Conservation (phyloP, 1,140 invertebrate species). For the Ditylenchus dipsaci region DNA sequence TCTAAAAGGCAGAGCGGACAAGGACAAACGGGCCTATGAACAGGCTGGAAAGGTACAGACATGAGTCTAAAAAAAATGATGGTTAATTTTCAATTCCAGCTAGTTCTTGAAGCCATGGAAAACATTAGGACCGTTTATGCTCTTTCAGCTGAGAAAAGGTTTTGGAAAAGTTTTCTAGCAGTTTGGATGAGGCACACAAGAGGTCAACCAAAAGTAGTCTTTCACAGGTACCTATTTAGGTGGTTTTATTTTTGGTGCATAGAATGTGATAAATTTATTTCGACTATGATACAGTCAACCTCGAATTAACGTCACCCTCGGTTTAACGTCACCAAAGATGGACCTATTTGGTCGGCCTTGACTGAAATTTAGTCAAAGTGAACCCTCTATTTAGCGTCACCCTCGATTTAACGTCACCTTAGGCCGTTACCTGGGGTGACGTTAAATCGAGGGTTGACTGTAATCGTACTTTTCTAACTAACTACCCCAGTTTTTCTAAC, state of each 20-base stretch:
- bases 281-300: too few species aligned
- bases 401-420: too few species aligned
- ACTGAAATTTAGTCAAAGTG: too few species aligned
- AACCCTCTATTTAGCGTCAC: too few species aligned
- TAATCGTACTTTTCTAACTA: conserved; percentile 1
- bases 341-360: too few species aligned
- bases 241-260: too few species aligned
- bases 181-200: conserved; percentile 22
- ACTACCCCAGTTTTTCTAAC: not conserved
- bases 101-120: conserved; percentile 51
- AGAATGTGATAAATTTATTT: too few species aligned
- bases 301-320: too few species aligned
- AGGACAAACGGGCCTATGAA: conserved; percentile 60
- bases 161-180: conserved; percentile 31
- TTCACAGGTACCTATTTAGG: not conserved
- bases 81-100: conserved; percentile 1
- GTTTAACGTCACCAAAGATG: too few species aligned
- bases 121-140: conserved; percentile 51
- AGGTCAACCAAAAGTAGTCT: conserved; percentile 2
- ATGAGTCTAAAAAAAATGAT: not conserved
- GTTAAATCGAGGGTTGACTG: too few species aligned
- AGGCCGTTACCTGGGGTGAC: too few species aligned
- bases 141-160: conserved; percentile 39
- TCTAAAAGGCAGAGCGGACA: conserved; percentile 46
- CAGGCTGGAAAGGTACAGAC: conserved; percentile 60